Evolutionary conservation across 2,888 invertebrate species (phyloP), one percentile per base, ranked within the genome.

Genomic region (Eledona agricola): DNA sequence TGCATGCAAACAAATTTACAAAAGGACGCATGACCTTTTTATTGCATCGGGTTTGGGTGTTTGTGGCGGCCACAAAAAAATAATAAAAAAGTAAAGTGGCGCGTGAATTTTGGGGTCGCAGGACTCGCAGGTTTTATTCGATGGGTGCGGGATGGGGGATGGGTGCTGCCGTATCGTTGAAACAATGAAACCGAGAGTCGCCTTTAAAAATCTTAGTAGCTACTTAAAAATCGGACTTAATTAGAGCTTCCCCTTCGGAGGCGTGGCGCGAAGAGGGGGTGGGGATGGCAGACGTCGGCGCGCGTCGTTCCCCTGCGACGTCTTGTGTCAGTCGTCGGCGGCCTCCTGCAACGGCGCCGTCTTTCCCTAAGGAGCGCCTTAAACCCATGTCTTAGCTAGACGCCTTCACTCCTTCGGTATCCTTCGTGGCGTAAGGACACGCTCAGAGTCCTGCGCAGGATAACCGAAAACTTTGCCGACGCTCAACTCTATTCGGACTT

Each of bases 241-340:
- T 74, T 74, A 73, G 62, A 57, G 57, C 65, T 64, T 69, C 73
- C 74, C 74, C 73, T 72, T 64, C 60, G 59, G 72, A 71, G 74
- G 74, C 74, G 75, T 72, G 73, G 68, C 69, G 62, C 62, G 63
- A 55, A 58, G 32, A 6, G 60, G 46, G 65, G 58, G 62, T 59
- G 59, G 62, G 61, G 67, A 69, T 59, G 66, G 59, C 63, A 63
- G 70, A 64, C 61, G 77, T 77, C 59, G 71, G 71, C 72, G 72
- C 72, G 71, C 70, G 65, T 63, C 69, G 66, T 62, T 59, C 70
- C 71, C 71, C 71, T 69, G 70, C 74, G 72, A 74, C 74, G 75
- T 75, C 76, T 75, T 76, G 72, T 72, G 72, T 72, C 76, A 77
- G 77, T 76, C 76, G 75, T 70, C 75, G 74, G 71, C 73, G 75